phyloP scores from a whole-genome alignment of 2,888 invertebrate genomes.

The Drosophila imparisetae region DNA sequence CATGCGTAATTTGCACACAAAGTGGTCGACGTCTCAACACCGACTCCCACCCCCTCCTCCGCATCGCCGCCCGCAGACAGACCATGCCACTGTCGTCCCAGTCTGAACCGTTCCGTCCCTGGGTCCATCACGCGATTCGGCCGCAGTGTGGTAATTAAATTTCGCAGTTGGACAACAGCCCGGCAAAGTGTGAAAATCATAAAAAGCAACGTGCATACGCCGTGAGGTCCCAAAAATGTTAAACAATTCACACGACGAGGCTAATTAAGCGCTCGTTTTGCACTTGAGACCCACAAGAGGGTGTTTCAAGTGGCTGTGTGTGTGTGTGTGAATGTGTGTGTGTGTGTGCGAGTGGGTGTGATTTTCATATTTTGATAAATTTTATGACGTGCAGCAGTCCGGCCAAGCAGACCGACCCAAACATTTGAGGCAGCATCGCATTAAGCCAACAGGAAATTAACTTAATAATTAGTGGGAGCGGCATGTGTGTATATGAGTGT shows the following conservation, averaged over 20 bases:
- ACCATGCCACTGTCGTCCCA: background rate
- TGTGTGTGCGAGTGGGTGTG: conserved; percentile 47
- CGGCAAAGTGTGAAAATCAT: conserved; percentile 74
- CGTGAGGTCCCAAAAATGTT: conserved; percentile 75
- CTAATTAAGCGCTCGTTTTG: conserved; percentile 73
- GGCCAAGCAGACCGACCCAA: conserved; percentile 31
- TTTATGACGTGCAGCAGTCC: conserved; percentile 68
- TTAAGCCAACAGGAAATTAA: conserved; percentile 71
- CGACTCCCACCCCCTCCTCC: background rate
- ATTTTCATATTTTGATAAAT: conserved; percentile 75
- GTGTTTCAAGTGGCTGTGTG: conserved; percentile 40
- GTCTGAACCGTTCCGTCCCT: background rate
- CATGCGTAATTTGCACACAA: conserved; percentile 78
- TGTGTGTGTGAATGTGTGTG: conserved; percentile 28
- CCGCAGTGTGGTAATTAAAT: conserved; percentile 67
- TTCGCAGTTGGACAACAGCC: conserved; percentile 60
- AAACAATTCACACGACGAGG: conserved; percentile 74
- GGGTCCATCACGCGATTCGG: background rate
- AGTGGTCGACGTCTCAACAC: conserved; percentile 47
- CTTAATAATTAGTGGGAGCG: conserved; percentile 59
- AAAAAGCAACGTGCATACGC: conserved; percentile 74
- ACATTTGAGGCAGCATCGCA: conserved; percentile 50
- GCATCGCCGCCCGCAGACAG: background rate
- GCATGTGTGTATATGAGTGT: conserved; percentile 25
- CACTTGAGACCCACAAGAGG: conserved; percentile 65